These are phyloP conservation scores for Drosophila arizonae DNA, from an alignment of 1,140 invertebrate species.

Conservation along the genomic window DNA sequence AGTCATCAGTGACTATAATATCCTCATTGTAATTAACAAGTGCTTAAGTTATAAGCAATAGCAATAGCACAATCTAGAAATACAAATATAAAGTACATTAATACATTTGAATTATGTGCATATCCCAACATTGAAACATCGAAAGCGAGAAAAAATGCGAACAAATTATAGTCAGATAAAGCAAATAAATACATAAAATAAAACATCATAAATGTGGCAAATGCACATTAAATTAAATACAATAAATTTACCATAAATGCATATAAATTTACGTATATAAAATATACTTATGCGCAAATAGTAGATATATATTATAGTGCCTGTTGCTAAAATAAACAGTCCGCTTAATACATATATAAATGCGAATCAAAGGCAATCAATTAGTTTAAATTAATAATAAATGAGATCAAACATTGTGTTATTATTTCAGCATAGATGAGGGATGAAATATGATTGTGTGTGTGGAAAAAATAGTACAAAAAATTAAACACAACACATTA, in stretches of 20 bases:
- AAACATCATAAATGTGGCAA: not conserved
- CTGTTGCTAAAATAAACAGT: conserved; percentile 16
- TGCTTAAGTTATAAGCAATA: too few relatives aligned
- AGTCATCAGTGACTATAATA: too few relatives aligned
- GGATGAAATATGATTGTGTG: conserved; percentile 25
- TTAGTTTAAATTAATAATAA: conserved; percentile 47
- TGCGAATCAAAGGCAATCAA: conserved; percentile 44
- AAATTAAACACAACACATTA: conserved; percentile 75
- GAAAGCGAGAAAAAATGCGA: too few relatives aligned
- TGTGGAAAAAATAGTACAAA: conserved; percentile 50
- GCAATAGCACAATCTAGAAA: too few relatives aligned
- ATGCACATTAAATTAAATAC: not conserved
- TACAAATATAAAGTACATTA: too few relatives aligned
- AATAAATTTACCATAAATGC: not conserved
- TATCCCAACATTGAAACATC: too few relatives aligned
- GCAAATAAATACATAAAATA: too few relatives aligned
- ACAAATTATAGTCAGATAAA: too few relatives aligned
- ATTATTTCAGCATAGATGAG: not conserved
- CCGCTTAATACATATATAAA: conserved; percentile 14
- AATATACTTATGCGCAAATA: not conserved
- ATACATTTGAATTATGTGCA: too few relatives aligned
- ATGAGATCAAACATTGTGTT: conserved; percentile 18
- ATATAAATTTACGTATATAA: not conserved
- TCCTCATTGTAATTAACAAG: too few relatives aligned
- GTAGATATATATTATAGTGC: not conserved